Percentiles rank a stretch among this genome's conserved stretches.
Evolutionary conservation across 2,888 invertebrate species (phyloP).

Genomic region (Microctonus aethiopoides): DNA sequence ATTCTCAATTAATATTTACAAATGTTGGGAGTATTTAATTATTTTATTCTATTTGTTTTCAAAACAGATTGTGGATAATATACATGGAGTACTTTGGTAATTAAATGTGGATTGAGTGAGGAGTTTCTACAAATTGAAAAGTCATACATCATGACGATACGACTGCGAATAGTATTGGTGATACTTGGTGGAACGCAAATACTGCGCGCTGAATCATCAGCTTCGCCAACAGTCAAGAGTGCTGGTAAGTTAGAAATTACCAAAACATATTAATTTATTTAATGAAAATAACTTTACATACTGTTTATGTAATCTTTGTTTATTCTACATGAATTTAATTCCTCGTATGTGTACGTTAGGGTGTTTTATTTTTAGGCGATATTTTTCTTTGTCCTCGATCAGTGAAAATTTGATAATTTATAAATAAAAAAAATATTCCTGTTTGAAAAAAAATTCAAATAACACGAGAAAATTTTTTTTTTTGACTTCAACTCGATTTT

Average conservation of each 20-base stretch:
- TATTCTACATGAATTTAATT: too few species aligned
- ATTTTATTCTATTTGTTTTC: slow-evolving; percentile 11
- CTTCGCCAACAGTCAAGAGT: slow-evolving; percentile 59
- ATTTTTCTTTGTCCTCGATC: too few species aligned
- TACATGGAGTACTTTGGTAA: slow-evolving; percentile 53
- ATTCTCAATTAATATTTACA: too few species aligned
- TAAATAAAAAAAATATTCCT: too few species aligned
- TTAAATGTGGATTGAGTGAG: neutral
- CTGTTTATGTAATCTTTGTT: too few species aligned
- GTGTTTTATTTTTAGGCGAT: too few species aligned
- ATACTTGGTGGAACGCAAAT: slow-evolving; percentile 61
- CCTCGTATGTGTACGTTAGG: too few species aligned
- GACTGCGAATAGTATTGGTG: slow-evolving; percentile 55
- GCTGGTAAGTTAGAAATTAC: slow-evolving; percentile 52
- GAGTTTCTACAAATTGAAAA: neutral
- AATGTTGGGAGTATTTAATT: neutral
- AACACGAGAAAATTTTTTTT: too few species aligned
- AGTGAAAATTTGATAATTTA: too few species aligned
- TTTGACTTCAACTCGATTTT: too few species aligned
- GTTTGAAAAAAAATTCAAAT: too few species aligned
- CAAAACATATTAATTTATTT: neutral
- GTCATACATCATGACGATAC: slow-evolving; percentile 49
- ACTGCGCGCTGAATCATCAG: slow-evolving; percentile 57
- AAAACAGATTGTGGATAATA: slow-evolving; percentile 20
- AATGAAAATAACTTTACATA: neutral